Base-by-base conservation (phyloP, 2,113 vertebrate genomes). In the Gavia stellata region DNA sequence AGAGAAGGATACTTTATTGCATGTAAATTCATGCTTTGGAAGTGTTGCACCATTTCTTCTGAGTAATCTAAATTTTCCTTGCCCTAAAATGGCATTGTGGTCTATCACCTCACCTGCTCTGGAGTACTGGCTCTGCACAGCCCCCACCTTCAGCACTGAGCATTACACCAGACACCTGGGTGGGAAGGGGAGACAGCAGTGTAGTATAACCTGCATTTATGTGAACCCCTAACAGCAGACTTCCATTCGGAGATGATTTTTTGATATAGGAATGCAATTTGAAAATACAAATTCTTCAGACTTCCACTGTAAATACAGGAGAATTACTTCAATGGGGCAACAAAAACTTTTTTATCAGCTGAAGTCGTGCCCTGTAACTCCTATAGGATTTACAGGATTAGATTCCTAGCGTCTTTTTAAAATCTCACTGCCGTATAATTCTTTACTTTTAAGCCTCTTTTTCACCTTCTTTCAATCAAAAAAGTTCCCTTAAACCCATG, bases 361-460 rank as follows among this genome's bases (percentile, higher is more conserved):
- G 16, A 93, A 91, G 38, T 77, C 62, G 6, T 12, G 65, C 56
- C 61, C 29, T 42, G 16, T 81, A 91, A 78, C 17, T 79, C 81
- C 47, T 65, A 44, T 31, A 45, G 66, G 28, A 26, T 77, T 94
- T 89, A 81, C 24, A 84, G 29, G 25, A 91, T 95, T 94, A 87
- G 81, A 86, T 66, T 75, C 34, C 53, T 53, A 61, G 19, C 52
- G 20, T 52, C 67, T 34, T 55, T 88, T 56, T 34, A 42, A 85
- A 95, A 49, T 70, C 72, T 81, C 44, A 59, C 25, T 31, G 36
- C 7, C 1, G 0, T 65, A 36, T 45, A 80, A 92, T 66, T 92
- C 53, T 67, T 82, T 55, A 42, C 31, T 88, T 86, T 61, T 94
- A 96, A 90, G 74, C 70, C 50, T 81, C 44, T 91, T 89, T 91